Evolutionary conservation across 2,113 vertebrate species (phyloP), one percentile per base, ranked within the genome.

Genomic region (Syngnathus floridae): DNA sequence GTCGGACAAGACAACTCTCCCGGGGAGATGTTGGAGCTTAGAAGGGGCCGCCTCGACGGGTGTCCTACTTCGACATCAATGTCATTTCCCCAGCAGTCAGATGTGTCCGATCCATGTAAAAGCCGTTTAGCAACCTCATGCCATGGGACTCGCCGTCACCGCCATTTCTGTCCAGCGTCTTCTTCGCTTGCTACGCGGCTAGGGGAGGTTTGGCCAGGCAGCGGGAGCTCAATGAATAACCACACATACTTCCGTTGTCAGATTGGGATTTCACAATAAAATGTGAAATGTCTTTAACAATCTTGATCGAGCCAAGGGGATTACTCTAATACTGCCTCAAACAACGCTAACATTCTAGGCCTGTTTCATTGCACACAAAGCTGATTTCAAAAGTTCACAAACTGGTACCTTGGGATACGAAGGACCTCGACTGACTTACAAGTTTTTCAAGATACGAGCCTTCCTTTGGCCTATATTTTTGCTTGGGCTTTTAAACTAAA

Each of bases 101-200:
- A 46, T 52, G 65, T 75, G 26, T 80, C 73, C 54, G 68, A 73
- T 76, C 86, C 80, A 69, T 83, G 73, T 72, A 79, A 56, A 56
- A 56, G 54, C 78, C 79, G 76, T 81, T 82, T 80, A 81, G 86
- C 82, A 80, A 83, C 65, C 82, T 91, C 90, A 91, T 73, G 88
- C 88, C 84, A 81, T 82, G 86, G 80, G 81, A 83, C 82, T 81
- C 52, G 83, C 86, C 82, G 75, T 88, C 79, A 84, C 80, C 90
- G 90, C 90, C 91, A 92, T 92, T 90, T 90, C 90, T 87, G 83
- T 87, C 81, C 71, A 77, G 81, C 85, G 76, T 82, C 82, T 78
- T 82, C 79, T 80, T 79, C 66, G 74, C 83, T 61, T 73, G 84
- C 80, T 85, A 78, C 73, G 76, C 70, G 82, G 78, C 81, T 79